Base-by-base conservation (phyloP, 2,888 invertebrate genomes). In the Cryptus viduatorius region DNA sequence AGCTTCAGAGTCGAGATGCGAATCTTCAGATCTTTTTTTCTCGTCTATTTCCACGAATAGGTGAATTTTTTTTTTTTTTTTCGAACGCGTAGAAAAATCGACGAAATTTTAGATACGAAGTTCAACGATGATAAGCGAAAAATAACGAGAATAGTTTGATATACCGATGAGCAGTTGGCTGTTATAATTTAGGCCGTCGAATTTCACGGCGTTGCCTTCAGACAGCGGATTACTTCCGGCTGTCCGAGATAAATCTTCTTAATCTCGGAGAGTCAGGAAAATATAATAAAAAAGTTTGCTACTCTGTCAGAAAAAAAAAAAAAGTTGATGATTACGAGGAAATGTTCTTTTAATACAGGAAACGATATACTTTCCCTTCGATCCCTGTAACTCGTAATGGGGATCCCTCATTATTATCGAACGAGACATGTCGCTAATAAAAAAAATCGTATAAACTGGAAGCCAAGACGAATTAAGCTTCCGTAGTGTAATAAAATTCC, bases 221-320 rank as follows among this genome's bases (percentile, higher is more conserved):
- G 59, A 61, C 73, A 29, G 44, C 2, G 46, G 31, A 73, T 61
- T 61, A 46, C 29, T 73, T 48, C 29, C 46, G 46, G 56, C 46
- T 4, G n/a, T 44, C n/a, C 46, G 61, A 16, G 19, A 10, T 37
- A 16, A 50, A 56, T 71, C 71, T 56, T 71, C 71, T 19, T 56
- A 56, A 59, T 61, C 42, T n/a, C 69, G n/a, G 48, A 72, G 78
- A 72, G 78, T 29, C 50, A 68, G 24, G 61, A 59, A 50, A 78
- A 59, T 8, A 42, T 42, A 19, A 73, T 73, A 73, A 82, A 78
- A 82, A 46, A 78, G 48, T 77, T 42, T 5, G 4, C 10, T 2
- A 4, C 37, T 37, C 7, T 37, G 37, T 7, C 37, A 37, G 37
- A 37, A 37, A 4, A 3, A 37, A 37, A 7, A 37, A 37, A 37